These are phyloP conservation scores for Lordiphosa mommai DNA, from an alignment of 1,140 invertebrate genomes.

Conservation along the genomic window DNA sequence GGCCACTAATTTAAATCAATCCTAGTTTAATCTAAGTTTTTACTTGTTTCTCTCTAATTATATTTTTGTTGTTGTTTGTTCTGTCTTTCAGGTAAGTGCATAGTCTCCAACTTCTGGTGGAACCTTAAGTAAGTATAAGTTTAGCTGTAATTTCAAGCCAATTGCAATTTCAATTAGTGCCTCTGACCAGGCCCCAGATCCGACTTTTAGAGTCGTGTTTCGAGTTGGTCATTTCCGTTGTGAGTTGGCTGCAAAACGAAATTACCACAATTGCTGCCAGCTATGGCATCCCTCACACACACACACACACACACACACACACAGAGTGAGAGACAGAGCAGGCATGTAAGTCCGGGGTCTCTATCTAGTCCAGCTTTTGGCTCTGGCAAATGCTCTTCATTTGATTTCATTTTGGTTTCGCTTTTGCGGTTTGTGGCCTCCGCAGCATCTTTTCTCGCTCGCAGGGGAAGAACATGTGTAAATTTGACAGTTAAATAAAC, in stretches of 20 bases:
- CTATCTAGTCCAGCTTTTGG: not conserved
- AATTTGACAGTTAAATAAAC: slow-evolving; percentile 65
- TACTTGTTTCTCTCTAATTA: too few species aligned
- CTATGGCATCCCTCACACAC: slow-evolving; percentile 11
- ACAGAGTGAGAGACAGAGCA: not conserved
- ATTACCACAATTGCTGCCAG: slow-evolving; percentile 57
- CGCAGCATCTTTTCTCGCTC: not conserved
- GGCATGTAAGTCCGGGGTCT: not conserved
- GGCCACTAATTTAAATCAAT: too few species aligned
- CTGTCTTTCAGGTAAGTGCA: not conserved
- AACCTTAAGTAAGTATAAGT: not conserved
- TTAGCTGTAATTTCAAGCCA: slow-evolving; percentile 7
- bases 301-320: too few species aligned
- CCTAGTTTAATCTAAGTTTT: too few species aligned
- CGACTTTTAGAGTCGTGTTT: not conserved
- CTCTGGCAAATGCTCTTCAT: slow-evolving; percentile 49
- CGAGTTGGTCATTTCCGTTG: slow-evolving; percentile 20
- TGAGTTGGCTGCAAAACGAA: slow-evolving; percentile 36
- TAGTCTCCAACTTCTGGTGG: not conserved
- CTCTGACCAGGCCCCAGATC: slow-evolving; percentile 3
- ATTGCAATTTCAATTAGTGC: slow-evolving; percentile 46
- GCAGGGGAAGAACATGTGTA: slow-evolving; percentile 45
- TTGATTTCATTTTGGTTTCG: slow-evolving; percentile 69
- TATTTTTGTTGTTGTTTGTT: not conserved
- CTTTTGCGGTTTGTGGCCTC: slow-evolving; percentile 50